Evolutionary conservation across 1,140 invertebrate genomes (phyloP).

Genomic region (Brachionus koreanus): DNA sequence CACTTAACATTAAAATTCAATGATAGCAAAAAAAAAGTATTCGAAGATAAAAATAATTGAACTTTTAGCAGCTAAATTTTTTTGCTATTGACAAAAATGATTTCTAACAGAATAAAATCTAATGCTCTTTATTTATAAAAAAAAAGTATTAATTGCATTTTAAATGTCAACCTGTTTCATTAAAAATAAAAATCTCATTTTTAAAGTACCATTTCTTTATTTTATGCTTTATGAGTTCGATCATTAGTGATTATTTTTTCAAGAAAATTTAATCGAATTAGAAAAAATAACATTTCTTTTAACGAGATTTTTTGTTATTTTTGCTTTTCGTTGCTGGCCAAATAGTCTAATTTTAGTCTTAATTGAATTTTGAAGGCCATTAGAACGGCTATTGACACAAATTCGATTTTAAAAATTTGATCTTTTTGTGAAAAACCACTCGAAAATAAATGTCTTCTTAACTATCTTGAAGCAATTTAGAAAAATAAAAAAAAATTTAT

Average conservation of each 20-base stretch:
- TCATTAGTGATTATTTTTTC: constrained; percentile 21
- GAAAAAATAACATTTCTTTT: constrained; percentile 33
- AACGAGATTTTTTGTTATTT: constrained; percentile 12
- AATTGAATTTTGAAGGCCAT: constrained; percentile 39
- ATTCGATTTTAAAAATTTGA: constrained; percentile 27
- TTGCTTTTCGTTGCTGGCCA: neutral
- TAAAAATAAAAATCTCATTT: constrained; percentile 24
- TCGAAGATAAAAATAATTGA: neutral
- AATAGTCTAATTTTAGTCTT: constrained; percentile 6
- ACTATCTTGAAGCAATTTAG: constrained; percentile 17
- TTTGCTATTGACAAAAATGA: neutral
- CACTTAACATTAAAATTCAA: neutral
- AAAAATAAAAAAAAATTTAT: neutral
- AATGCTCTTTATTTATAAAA: neutral
- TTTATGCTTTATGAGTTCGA: constrained; percentile 39
- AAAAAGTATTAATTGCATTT: constrained; percentile 33
- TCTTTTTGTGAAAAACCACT: constrained; percentile 14
- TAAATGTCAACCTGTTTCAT: constrained; percentile 43
- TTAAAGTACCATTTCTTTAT: constrained; percentile 26
- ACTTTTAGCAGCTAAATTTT: neutral
- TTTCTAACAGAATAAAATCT: neutral
- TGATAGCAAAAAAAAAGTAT: neutral
- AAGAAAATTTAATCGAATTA: constrained; percentile 36
- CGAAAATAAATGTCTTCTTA: constrained; percentile 15
- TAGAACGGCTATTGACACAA: constrained; percentile 33